Evolutionary conservation across 1,140 invertebrate species (phyloP).

Genomic region (Diorhabda elongata): DNA sequence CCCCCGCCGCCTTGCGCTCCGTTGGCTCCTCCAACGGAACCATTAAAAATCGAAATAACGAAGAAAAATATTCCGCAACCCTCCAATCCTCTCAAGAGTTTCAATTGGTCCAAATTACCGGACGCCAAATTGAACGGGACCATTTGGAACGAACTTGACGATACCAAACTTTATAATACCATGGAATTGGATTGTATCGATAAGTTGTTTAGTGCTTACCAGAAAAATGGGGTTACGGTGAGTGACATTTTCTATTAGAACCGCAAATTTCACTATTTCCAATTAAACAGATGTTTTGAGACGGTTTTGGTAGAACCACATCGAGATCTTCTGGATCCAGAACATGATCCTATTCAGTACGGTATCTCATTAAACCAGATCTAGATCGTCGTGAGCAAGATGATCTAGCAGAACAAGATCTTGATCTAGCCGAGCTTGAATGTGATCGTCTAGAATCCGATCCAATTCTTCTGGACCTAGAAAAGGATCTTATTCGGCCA

Average conservation of each 20-base stretch:
- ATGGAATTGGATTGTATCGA: conserved; percentile 92
- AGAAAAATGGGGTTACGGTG: conserved; percentile 80
- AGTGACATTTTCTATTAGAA: conserved; percentile 31
- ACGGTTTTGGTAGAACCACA: too few relatives aligned
- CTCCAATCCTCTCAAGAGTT: conserved; percentile 88
- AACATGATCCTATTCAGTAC: too few relatives aligned
- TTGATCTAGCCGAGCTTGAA: too few relatives aligned
- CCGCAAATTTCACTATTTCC: too few relatives aligned
- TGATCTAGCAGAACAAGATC: too few relatives aligned
- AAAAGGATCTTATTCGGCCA: too few relatives aligned
- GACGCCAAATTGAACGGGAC: conserved; percentile 85
- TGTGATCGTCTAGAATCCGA: too few relatives aligned
- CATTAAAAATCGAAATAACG: conserved; percentile 52
- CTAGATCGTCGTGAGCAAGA: too few relatives aligned
- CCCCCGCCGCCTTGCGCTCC: conserved; percentile 52
- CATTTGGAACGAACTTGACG: conserved; percentile 91
- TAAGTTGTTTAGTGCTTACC: conserved; percentile 91
- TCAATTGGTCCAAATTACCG: conserved; percentile 95
- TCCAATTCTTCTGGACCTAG: too few relatives aligned
- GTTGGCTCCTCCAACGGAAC: conserved; percentile 55
- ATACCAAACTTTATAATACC: conserved; percentile 84
- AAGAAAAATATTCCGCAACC: conserved; percentile 81
- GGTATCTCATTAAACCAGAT: too few relatives aligned
- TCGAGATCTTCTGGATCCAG: too few relatives aligned
- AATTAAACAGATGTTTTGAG: too few relatives aligned